Evolutionary conservation across 2,113 vertebrate species (phyloP), one percentile per base, ranked within the genome.

Genomic region (Boleophthalmus pectinirostris): DNA sequence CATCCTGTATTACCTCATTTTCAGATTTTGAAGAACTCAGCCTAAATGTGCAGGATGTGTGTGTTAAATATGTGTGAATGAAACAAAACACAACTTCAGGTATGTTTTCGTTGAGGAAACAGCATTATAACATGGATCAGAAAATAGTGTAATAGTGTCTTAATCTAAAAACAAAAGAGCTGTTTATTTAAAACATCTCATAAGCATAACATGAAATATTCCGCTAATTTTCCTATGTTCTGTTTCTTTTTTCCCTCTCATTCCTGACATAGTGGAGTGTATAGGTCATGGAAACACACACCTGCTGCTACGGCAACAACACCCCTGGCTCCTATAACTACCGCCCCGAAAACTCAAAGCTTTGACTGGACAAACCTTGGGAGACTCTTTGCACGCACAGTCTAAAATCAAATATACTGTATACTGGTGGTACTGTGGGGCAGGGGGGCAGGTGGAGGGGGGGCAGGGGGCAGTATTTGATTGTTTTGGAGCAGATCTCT

Each of bases 231-330:
- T 74, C 67, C 61, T 29, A n/a, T 66, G 76, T 72, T 78, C 63
- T 78, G 78, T 77, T 51, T 58, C 16, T 72, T 82, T n/a, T 82
- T 73, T 13, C 82, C 68, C 65, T 83, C 78, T 78, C 77, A 71
- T 84, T 87, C 81, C 87, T 88, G 79, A 88, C 90, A 82, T 90
- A 90, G 91, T 90, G 78, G 85, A 90, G 88, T 85, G 82, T 77
- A 81, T 84, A 85, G 77, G 88, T 94, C 92, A 94, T 90, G 88
- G 89, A 93, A 92, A 83, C 73, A 87, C 87, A 90, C 94, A 96
- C 94, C 96, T 97, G 95, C 83, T 91, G 77, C 82, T 83, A 80
- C 25, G 16, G 18, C 47, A 71, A 74, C 81, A 21, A 87, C 81
- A 80, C 84, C 87, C 57, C 66, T 77, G 79, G 83, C 87, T 66